A percentile compares a stretch with the other conserved stretches of the same genome.
Evolutionary conservation across 2,888 invertebrate genomes (phyloP).

Genomic region (Morpho achilles): DNA sequence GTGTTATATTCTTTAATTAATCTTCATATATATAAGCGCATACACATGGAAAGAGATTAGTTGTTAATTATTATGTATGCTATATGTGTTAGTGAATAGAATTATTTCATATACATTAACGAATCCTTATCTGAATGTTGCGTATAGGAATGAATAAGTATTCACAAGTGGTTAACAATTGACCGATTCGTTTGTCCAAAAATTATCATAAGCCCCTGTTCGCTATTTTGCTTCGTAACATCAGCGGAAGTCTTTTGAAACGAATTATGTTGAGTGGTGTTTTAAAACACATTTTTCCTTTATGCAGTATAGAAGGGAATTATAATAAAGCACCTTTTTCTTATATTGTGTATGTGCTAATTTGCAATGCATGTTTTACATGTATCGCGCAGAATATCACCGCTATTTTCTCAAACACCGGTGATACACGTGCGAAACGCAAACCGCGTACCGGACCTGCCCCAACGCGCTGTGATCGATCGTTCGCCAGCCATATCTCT

Average conservation of each 20-base stretch:
- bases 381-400: slow-evolving; percentile 7
- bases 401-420: slow-evolving; percentile 20
- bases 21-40: neutral
- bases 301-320: neutral
- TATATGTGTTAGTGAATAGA: slow-evolving; percentile 2
- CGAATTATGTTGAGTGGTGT: slow-evolving; percentile 18
- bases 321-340: too few species aligned
- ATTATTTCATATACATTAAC: slow-evolving; percentile 6
- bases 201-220: slow-evolving; percentile 30
- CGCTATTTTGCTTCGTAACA: slow-evolving; percentile 26
- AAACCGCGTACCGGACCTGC: slow-evolving; percentile 57
- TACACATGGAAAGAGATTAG: too few species aligned
- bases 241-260: slow-evolving; percentile 28
- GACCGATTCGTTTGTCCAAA: slow-evolving; percentile 30
- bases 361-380: neutral
- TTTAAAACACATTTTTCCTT: slow-evolving; percentile 7
- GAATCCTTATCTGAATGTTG: slow-evolving; percentile 18
- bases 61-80: too few species aligned
- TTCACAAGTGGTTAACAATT: slow-evolving; percentile 34
- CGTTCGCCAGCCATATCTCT: slow-evolving; percentile 47
- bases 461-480: slow-evolving; percentile 65
- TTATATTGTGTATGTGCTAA: too few species aligned
- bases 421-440: slow-evolving; percentile 34
- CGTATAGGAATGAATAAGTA: slow-evolving; percentile 19
- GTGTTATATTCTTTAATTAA: too few species aligned